Base-by-base conservation (phyloP, 2,113 vertebrate genomes). In the Brachyhypopomus occidentalis region DNA sequence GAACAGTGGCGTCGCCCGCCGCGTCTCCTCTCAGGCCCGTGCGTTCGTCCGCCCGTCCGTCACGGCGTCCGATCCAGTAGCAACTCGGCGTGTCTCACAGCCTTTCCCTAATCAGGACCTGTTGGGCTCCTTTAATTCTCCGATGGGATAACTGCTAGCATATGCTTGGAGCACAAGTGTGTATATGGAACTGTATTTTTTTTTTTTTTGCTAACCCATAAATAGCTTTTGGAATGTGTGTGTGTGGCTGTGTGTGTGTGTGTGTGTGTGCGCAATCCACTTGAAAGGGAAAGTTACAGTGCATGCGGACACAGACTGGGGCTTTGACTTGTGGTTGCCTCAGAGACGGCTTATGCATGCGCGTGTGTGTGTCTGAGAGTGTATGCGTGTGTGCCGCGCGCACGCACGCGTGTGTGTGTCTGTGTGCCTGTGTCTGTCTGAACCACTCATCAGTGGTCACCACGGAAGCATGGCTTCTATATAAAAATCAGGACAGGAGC, bases 171-270 rank as follows among this genome's bases (percentile, higher is more conserved):
- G 74, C 73, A 27, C 83, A 87, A 52, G 72, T 69, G 60, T 69
- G 62, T 84, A 30, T 77, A 59, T 78, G 36, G 36, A 41, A 52
- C 30, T 30, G 9, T 11, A 12, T 52, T 52, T 52, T 52, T 38
- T 73, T 66, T 84, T 85, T 88, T 88, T 87, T 90, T 86, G 87
- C 87, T 75, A 84, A 84, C 85, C 86, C 41, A 45, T 17, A 72
- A 71, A 7, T 88, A 85, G 83, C 69, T 59, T 75, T 77, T 22
- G 27, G 48, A 60, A 70, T 78, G 79, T 78, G 79, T 77, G 25
- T 72, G 74, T 59, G 23, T 7, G 6, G n/a, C 3, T 74, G 64
- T 34, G 73, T 38, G 81, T 48, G 12, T 55, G 77, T 27, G 7
- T 79, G 55, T 71, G 30, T 45, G 71, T 70, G 70, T 56, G 67